Evolutionary conservation across 2,888 invertebrate species (phyloP), one percentile per base, ranked within the genome.

Genomic region (Epicampocera succincta): DNA sequence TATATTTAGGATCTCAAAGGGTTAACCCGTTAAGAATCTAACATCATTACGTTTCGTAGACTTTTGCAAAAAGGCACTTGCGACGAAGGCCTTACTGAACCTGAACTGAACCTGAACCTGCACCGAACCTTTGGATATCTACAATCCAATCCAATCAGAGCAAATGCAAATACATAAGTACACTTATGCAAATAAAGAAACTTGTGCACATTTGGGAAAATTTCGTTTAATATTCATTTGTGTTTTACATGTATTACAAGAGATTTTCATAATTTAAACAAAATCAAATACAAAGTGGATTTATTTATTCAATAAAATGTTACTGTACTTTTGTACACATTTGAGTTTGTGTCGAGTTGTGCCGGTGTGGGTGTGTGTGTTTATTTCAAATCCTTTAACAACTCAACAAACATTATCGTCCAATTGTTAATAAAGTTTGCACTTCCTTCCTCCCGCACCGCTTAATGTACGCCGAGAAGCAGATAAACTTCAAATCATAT

Each of bases 161-260:
- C 5, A 65, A 63, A 65, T 52, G 60, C 48, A 5, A 66, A 33
- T 4, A 44, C n/a, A 56, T 46, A 65, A 38, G 46, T 15, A 65
- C 38, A 33, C 4, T 29, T 52, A 33, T 52, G 42, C 17, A 63
- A 63, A 73, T 56, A 63, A 38, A 46, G 33, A 9, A 0, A n/a
- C 25, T 38, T 11, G 66, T n/a, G 48, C 29, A 58, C 58, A 63
- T 50, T 65, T 58, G 8, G 33, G 58, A 80, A 65, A 80, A 54
- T 50, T 66, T 75, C 60, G 74, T 82, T 78, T 78, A 73, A 71
- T 69, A 82, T 82, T 78, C 82, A 82, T 78, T 82, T 74, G 71
- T 61, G 60, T 60, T 78, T 78, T 76, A 60, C 69, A 63, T 71
- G 69, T 61, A 60, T 82, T 78, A 74, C 65, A 74, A 74, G 61